These are phyloP conservation scores for Drosophila diplacantha DNA, from an alignment of 2,888 invertebrate genomes.

Conservation along the genomic window DNA sequence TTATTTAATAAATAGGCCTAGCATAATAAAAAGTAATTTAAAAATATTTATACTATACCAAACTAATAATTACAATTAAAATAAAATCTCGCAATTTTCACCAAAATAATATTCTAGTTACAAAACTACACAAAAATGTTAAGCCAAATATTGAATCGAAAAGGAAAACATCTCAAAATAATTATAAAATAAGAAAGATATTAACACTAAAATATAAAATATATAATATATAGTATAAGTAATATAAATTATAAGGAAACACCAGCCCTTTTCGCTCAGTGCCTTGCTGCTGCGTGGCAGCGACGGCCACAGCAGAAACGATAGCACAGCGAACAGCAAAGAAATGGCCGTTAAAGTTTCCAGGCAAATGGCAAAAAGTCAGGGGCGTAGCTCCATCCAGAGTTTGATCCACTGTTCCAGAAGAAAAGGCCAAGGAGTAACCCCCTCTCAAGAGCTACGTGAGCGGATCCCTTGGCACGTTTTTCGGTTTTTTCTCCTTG, in stretches of 20 bases:
- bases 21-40: no score
- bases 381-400: constrained; percentile 61
- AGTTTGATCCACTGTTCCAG: constrained; percentile 23
- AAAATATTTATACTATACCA: no score
- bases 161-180: no score
- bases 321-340: constrained; percentile 36
- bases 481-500: constrained; percentile 40
- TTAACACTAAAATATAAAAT: background rate
- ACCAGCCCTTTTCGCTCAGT: background rate
- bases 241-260: background rate
- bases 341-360: constrained; percentile 71
- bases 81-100: no score
- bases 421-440: constrained; percentile 18
- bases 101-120: no score
- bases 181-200: no score
- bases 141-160: no score
- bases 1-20: no score
- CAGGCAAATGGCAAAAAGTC: constrained; percentile 66
- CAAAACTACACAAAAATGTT: no score
- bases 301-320: constrained; percentile 24
- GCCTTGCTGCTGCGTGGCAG: constrained; percentile 54
- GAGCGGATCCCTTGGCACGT: constrained; percentile 65
- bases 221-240: no score
- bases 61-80: no score
- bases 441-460: constrained; percentile 49